phyloP scores from a whole-genome alignment of 2,113 vertebrate species.

The Anthoscopus minutus region DNA sequence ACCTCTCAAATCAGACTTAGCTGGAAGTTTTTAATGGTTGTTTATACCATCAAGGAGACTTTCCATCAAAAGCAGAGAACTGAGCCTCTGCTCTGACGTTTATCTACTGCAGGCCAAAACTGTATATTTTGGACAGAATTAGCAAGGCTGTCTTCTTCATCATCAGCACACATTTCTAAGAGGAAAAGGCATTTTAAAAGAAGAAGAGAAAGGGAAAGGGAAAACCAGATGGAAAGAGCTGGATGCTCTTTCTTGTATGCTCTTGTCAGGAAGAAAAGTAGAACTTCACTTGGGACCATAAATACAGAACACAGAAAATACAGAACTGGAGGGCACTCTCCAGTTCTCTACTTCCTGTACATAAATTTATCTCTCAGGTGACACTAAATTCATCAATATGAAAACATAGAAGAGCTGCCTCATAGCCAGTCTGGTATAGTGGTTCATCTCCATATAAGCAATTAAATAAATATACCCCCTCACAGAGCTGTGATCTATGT shows the following conservation, averaged over 20 bases:
- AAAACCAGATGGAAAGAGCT: background rate
- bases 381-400: background rate
- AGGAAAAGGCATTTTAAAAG: background rate
- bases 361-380: background rate
- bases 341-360: background rate
- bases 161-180: background rate
- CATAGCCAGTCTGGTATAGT: background rate
- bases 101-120: background rate
- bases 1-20: background rate
- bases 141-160: background rate
- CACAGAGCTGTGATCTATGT: background rate
- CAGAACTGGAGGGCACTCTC: background rate
- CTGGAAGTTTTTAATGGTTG: conserved; percentile 3
- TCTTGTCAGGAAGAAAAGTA: background rate
- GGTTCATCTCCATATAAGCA: background rate
- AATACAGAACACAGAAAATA: background rate
- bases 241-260: background rate
- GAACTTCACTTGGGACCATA: background rate
- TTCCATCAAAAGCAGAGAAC: background rate
- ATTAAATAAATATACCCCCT: background rate
- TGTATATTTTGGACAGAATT: background rate
- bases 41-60: background rate
- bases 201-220: background rate
- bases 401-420: background rate
- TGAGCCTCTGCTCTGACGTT: background rate